Evolutionary conservation across 2,113 vertebrate genomes (phyloP).

Genomic region (Oophaga pumilio): DNA sequence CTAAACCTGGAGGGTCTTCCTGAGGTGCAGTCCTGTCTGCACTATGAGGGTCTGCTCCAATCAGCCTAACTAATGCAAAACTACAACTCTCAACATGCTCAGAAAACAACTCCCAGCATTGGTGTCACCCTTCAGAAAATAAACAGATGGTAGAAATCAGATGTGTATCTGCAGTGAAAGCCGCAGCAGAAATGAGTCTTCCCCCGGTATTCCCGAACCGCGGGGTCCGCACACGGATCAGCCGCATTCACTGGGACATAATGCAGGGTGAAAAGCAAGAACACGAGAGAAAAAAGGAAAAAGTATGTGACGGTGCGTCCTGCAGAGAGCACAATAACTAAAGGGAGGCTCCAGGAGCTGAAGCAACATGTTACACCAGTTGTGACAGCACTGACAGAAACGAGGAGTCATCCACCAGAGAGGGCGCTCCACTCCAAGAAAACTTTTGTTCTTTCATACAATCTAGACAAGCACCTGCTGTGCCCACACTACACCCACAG

Average conservation of each 20-base stretch:
- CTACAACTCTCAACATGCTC: neutral
- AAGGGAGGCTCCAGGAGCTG: neutral
- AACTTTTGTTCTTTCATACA: constrained; percentile 41
- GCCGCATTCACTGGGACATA: too few relatives aligned
- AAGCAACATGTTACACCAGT: neutral
- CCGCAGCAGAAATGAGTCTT: too few relatives aligned
- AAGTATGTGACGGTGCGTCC: neutral
- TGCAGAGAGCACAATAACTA: neutral
- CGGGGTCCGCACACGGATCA: too few relatives aligned
- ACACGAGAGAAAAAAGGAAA: neutral
- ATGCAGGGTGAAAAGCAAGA: too few relatives aligned
- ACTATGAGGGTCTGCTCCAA: too few relatives aligned
- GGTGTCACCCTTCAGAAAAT: too few relatives aligned
- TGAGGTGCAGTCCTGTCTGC: too few relatives aligned
- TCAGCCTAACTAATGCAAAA: neutral
- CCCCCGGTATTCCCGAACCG: too few relatives aligned
- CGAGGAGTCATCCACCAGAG: constrained; percentile 51
- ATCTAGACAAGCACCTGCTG: constrained; percentile 1
- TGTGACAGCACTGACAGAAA: neutral
- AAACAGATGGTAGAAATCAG: too few relatives aligned
- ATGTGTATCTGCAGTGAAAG: too few relatives aligned
- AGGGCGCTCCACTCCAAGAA: constrained; percentile 54
- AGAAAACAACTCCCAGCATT: neutral
- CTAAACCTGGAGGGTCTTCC: too few relatives aligned
- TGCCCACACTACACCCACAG: neutral